Percentiles rank a stretch among this genome's conserved stretches.
Evolutionary conservation across 2,888 invertebrate species (phyloP).

Genomic region (Masnerella sp.): DNA sequence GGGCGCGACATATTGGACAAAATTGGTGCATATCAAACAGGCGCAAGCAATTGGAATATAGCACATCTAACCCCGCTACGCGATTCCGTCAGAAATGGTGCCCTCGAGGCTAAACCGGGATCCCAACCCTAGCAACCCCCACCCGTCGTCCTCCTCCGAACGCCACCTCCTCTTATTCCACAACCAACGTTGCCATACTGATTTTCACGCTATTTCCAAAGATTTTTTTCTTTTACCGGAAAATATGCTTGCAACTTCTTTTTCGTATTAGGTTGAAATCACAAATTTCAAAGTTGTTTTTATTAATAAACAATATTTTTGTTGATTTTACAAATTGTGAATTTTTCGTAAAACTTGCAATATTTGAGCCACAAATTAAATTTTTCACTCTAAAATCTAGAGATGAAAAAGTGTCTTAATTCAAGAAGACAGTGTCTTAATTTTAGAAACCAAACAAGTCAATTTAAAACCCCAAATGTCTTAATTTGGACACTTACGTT

Average conservation of each 20-base stretch:
- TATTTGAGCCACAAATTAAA: too few relatives aligned
- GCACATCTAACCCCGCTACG: constrained; percentile 66
- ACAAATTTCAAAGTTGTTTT: too few relatives aligned
- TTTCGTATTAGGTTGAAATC: too few relatives aligned
- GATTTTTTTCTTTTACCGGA: constrained; percentile 32
- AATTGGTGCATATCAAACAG: constrained; percentile 76
- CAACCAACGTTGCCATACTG: constrained; percentile 18
- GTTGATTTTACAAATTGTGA: too few relatives aligned
- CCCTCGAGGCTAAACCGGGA: constrained; percentile 72
- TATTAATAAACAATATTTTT: too few relatives aligned
- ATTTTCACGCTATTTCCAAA: constrained; percentile 50
- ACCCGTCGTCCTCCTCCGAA: constrained; percentile 46
- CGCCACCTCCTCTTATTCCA: constrained; percentile 24
- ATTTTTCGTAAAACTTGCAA: too few relatives aligned
- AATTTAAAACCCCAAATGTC: too few relatives aligned
- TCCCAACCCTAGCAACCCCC: constrained; percentile 68
- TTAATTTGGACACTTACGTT: too few relatives aligned
- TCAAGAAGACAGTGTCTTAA: too few relatives aligned
- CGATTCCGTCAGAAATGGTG: constrained; percentile 73
- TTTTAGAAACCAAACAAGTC: too few relatives aligned
- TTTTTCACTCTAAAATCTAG: too few relatives aligned
- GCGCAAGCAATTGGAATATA: constrained; percentile 74
- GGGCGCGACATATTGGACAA: constrained; percentile 75
- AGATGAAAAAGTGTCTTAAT: too few relatives aligned
- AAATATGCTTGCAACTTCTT: neutral